Evolutionary conservation across 2,888 invertebrate species (phyloP).

Genomic region (Melipona bicolor): DNA sequence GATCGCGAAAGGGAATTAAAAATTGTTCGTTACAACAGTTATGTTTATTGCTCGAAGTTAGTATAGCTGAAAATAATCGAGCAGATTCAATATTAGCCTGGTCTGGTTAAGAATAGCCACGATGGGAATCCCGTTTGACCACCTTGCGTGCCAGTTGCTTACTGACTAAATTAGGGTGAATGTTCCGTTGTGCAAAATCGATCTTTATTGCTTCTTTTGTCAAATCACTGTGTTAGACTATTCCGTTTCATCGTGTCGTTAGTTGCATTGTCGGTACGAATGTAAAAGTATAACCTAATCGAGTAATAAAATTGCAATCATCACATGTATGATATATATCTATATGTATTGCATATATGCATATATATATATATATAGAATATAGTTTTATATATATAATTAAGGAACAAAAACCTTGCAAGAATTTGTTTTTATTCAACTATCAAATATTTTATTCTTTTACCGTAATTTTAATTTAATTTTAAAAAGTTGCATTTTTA

Average conservation of each 20-base stretch:
- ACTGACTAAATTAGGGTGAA: conserved; percentile 71
- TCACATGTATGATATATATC: not conserved
- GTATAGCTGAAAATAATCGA: conserved; percentile 66
- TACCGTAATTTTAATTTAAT: not conserved
- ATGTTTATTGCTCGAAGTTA: conserved; percentile 54
- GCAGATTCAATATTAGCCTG: conserved; percentile 72
- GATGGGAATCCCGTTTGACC: conserved; percentile 71
- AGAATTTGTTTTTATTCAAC: not conserved
- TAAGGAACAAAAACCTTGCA: not conserved
- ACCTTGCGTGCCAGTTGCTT: conserved; percentile 67
- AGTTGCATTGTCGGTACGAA: not conserved
- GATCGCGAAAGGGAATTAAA: conserved; percentile 9
- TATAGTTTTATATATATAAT: not conserved
- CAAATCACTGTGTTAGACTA: conserved; percentile 19
- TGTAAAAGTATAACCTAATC: not conserved
- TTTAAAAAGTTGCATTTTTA: not conserved
- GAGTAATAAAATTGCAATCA: not conserved
- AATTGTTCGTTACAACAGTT: conserved; percentile 56
- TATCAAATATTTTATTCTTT: not conserved
- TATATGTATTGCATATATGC: not conserved
- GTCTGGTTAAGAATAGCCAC: conserved; percentile 72
- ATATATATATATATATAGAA: not conserved
- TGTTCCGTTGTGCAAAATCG: conserved; percentile 64
- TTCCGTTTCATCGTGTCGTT: not conserved
- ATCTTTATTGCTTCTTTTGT: conserved; percentile 56